Evolutionary conservation across 1,140 invertebrate species (phyloP).

Genomic region (Philotrypesis tridentata): DNA sequence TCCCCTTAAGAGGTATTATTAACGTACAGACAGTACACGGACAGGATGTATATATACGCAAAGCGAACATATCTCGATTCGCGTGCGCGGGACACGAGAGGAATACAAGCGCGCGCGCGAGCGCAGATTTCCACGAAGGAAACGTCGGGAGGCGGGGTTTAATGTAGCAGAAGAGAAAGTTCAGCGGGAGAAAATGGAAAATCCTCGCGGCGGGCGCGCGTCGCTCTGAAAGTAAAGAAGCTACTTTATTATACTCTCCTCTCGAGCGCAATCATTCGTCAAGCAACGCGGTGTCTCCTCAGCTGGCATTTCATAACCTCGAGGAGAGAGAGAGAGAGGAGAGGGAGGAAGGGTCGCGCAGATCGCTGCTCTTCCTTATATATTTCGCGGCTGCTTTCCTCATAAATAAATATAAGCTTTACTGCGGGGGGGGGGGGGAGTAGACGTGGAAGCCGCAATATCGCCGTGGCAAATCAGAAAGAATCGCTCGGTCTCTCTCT

Average conservation of each 20-base stretch:
- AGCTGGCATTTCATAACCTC: background rate
- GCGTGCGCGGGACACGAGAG: too few relatives aligned
- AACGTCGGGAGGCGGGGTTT: background rate
- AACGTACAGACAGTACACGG: too few relatives aligned
- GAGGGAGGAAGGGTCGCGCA: constrained; percentile 53
- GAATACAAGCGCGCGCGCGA: background rate
- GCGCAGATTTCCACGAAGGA: background rate
- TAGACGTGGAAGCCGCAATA: constrained; percentile 59
- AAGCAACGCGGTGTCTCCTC: background rate
- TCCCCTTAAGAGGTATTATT: too few relatives aligned
- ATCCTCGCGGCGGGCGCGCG: constrained; percentile 66
- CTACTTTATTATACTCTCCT: background rate
- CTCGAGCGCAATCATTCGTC: background rate
- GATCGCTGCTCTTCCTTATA: constrained; percentile 65
- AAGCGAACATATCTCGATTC: too few relatives aligned
- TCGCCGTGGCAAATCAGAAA: constrained; percentile 67
- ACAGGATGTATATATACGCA: too few relatives aligned
- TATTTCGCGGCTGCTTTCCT: constrained; percentile 67
- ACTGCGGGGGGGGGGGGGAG: constrained; percentile 56
- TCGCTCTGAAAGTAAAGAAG: constrained; percentile 31
- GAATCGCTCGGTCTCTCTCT: constrained; percentile 54
- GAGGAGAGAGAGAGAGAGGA: too few relatives aligned
- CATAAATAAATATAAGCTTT: constrained; percentile 74
- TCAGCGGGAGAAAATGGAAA: constrained; percentile 58
- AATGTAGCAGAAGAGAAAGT: constrained; percentile 44